Conservation (phyloP, 2,888 invertebrate species). For the Bombylius major region DNA sequence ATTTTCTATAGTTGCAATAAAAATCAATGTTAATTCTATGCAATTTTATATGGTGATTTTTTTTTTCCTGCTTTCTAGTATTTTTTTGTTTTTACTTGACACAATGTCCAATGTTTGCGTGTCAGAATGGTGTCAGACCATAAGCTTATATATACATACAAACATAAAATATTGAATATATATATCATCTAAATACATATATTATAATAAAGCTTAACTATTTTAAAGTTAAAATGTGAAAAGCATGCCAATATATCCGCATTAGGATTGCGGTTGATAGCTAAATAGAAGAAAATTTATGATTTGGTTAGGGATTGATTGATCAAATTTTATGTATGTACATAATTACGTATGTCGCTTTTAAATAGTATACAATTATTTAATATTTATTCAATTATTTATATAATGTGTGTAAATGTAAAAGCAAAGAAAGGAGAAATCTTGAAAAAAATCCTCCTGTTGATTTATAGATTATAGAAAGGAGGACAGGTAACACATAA, state of each 20-base stretch:
- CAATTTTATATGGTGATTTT: background rate
- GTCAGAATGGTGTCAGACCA: background rate
- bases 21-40: background rate
- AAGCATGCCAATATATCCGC: background rate
- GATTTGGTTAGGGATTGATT: background rate
- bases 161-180: background rate
- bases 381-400: background rate
- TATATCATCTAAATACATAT: no score
- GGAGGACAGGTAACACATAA: no score
- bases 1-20: background rate
- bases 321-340: background rate
- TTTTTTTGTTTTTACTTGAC: background rate
- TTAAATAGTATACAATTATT: background rate
- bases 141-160: background rate
- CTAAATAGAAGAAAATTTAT: background rate
- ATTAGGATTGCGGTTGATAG: background rate
- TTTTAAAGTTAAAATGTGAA: background rate
- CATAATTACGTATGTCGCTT: no score
- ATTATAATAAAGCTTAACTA: no score
- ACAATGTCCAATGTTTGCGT: background rate
- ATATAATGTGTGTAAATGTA: background rate
- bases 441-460: no score
- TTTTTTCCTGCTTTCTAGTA: no score
- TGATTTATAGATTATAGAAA: no score
- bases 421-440: no score